Evolutionary conservation across 2,113 vertebrate species (phyloP).

Genomic region (Pelvicachromis taeniatus): DNA sequence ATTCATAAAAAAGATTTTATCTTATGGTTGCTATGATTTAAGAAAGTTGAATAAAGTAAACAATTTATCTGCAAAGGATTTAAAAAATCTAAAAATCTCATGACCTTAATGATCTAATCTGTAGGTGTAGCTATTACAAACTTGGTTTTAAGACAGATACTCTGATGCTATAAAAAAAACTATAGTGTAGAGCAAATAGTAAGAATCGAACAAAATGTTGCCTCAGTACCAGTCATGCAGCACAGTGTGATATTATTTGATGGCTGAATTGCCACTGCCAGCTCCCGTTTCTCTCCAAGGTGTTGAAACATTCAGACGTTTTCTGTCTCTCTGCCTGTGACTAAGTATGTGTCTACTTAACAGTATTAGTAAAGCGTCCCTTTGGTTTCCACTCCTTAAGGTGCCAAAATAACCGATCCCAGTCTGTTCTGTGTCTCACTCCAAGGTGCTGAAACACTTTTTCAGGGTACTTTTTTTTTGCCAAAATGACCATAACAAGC

Average conservation of each 20-base stretch:
- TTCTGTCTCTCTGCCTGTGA: background rate
- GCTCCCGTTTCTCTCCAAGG: background rate
- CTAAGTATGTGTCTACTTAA: constrained; percentile 12
- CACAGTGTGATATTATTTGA: background rate
- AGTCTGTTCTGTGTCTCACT: constrained; percentile 2
- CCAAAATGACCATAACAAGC: background rate
- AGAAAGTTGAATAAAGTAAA: background rate
- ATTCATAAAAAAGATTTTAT: background rate
- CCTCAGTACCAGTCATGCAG: background rate
- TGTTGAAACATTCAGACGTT: constrained; percentile 5
- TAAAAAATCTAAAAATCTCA: background rate
- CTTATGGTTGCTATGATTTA: accelerated
- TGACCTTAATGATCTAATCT: background rate
- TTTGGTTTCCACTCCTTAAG: background rate
- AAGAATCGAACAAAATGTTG: background rate
- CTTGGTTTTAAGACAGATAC: background rate
- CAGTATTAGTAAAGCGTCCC: background rate
- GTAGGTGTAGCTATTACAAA: background rate
- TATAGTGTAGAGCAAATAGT: background rate
- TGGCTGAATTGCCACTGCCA: background rate
- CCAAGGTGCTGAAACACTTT: background rate
- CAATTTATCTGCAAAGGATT: background rate
- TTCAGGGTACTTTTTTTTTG: background rate
- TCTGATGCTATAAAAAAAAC: background rate
- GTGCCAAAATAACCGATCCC: constrained; percentile 18